These are phyloP conservation scores for Ectemnius continuus DNA, from an alignment of 2,888 invertebrate species.

Conservation along the genomic window DNA sequence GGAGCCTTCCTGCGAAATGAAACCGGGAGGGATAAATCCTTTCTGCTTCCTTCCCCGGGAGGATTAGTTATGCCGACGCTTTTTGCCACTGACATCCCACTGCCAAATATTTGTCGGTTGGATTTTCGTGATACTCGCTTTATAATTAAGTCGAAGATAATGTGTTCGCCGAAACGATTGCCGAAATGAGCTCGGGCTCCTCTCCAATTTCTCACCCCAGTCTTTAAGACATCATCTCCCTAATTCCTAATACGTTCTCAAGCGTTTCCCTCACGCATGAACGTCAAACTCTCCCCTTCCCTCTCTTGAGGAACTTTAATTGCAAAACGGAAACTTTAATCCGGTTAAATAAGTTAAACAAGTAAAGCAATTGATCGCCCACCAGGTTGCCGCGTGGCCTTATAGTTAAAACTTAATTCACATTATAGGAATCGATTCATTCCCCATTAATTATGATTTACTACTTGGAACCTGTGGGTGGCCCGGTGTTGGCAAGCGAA, in stretches of 20 bases:
- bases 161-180: background rate
- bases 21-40: no score
- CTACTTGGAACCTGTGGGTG: no score
- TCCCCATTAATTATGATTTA: no score
- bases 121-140: background rate
- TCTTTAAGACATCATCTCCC: background rate
- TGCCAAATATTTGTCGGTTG: background rate
- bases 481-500: no score
- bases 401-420: background rate
- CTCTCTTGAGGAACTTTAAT: constrained; percentile 18
- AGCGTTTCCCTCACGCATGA: constrained; percentile 8
- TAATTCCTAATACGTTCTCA: constrained; percentile 2
- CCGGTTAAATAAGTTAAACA: constrained; percentile 13
- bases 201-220: constrained; percentile 5
- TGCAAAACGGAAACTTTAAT: constrained; percentile 23
- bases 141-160: constrained; percentile 6
- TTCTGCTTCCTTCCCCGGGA: no score
- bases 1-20: no score
- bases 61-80: no score
- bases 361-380: constrained; percentile 17
- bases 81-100: no score
- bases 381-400: background rate
- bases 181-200: background rate
- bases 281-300: background rate
- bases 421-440: no score